Conservation (phyloP, 2,797 vertebrate species). For the Pangasius krempfi region DNA sequence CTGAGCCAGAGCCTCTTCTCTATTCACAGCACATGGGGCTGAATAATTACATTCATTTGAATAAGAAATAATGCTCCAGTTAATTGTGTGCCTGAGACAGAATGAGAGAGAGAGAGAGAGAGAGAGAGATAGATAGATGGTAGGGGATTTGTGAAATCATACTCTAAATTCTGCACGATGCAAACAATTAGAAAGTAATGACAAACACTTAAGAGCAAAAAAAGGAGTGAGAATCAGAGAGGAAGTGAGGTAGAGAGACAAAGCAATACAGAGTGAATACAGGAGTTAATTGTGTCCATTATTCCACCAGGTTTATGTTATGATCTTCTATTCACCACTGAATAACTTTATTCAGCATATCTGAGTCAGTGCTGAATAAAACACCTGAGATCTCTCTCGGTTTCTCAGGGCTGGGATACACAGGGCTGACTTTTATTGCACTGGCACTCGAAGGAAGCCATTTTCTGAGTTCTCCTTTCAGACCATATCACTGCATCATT, state of each 20-base stretch:
- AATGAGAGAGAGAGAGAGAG: slow-evolving; percentile 16
- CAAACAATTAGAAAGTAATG: slow-evolving; percentile 39
- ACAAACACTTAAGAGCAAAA: slow-evolving; percentile 9
- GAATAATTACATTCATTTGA: slow-evolving; percentile 34
- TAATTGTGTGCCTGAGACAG: slow-evolving; percentile 20
- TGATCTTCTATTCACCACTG: slow-evolving; percentile 10
- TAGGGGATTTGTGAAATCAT: slow-evolving; percentile 12
- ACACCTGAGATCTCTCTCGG: not conserved
- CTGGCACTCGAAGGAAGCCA: not conserved
- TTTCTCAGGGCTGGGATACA: not conserved
- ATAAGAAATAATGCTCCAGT: slow-evolving; percentile 30
- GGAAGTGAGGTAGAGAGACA: not conserved
- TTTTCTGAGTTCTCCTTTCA: not conserved
- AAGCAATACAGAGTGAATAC: not conserved
- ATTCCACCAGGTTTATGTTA: not conserved
- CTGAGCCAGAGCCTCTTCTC: not conserved
- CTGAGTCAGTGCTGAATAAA: not conserved
- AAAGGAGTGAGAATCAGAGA: not conserved
- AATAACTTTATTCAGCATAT: slow-evolving; percentile 10
- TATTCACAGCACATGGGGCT: slow-evolving; percentile 24
- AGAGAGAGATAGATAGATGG: slow-evolving; percentile 12
- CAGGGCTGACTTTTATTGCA: not conserved
- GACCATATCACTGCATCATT: not conserved
- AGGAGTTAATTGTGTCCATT: not conserved
- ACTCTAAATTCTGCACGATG: slow-evolving; percentile 29